Percentiles rank a stretch among this genome's conserved stretches.
phyloP scores from a whole-genome alignment of 2,113 vertebrate genomes.

The Grallaria varia region DNA sequence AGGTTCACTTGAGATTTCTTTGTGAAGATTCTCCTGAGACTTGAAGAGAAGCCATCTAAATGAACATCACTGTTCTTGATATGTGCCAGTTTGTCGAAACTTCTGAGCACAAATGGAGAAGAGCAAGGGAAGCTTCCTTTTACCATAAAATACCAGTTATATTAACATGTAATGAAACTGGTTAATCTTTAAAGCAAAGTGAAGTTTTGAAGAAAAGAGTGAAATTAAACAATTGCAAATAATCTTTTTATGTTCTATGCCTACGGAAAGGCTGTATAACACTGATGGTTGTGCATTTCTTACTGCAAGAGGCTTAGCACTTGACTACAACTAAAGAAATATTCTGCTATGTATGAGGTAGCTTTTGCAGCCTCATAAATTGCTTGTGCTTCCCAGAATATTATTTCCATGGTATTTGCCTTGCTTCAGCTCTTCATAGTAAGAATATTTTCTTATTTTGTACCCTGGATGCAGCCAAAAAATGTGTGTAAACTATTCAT shows the following conservation, averaged over 20 bases:
- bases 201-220: background rate
- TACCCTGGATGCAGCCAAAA: background rate
- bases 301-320: background rate
- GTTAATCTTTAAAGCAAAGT: background rate
- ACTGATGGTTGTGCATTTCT: background rate
- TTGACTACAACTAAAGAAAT: background rate
- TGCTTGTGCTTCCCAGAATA: background rate
- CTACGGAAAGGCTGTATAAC: background rate
- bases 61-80: background rate
- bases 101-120: background rate
- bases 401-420: background rate
- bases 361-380: background rate
- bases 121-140: background rate
- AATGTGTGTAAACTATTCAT: background rate
- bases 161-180: background rate
- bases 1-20: constrained; percentile 47
- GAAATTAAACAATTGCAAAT: background rate
- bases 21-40: constrained; percentile 47
- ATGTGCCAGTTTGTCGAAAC: background rate
- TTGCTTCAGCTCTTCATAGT: background rate
- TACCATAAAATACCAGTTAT: background rate
- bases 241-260: background rate
- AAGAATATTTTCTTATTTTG: background rate
- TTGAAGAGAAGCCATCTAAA: constrained; percentile 4
- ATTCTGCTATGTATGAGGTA: background rate